Evolutionary conservation across 1,140 invertebrate genomes (phyloP).

Genomic region (Dendroctonus ponderosae): DNA sequence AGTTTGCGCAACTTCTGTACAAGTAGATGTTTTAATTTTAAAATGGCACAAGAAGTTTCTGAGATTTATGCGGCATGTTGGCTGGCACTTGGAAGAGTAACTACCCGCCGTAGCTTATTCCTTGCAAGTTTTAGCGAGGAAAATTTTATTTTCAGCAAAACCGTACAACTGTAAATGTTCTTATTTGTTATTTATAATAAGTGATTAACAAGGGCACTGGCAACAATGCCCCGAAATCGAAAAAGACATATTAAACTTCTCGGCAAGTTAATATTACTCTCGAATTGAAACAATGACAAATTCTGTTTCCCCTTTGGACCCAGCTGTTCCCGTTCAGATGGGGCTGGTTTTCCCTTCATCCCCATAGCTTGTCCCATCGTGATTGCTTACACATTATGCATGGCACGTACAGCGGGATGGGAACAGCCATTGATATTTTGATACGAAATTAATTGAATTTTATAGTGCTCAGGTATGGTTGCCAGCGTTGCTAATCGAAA

Average conservation of each 20-base stretch:
- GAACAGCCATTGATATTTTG: constrained; percentile 44
- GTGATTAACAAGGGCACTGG: neutral
- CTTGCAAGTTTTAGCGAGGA: neutral
- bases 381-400: constrained; percentile 53
- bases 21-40: constrained; percentile 24
- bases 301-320: constrained; percentile 42
- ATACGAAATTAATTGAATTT: constrained; percentile 38
- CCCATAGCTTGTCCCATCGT: constrained; percentile 35
- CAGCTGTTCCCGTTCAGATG: constrained; percentile 43
- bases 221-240: neutral
- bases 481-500: constrained; percentile 27
- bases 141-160: neutral
- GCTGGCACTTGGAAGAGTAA: constrained; percentile 19
- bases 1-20: constrained; percentile 24
- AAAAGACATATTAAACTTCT: constrained; percentile 4
- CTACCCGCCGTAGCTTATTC: constrained; percentile 8
- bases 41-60: constrained; percentile 16
- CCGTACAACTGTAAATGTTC: neutral
- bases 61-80: constrained; percentile 15
- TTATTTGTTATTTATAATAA: neutral
- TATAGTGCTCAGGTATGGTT: constrained; percentile 34
- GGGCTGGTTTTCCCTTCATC: constrained; percentile 33
- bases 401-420: constrained; percentile 43
- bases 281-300: constrained; percentile 45
- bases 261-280: constrained; percentile 23